Base-by-base conservation (phyloP, 2,113 vertebrate genomes). In the Lynx canadensis region DNA sequence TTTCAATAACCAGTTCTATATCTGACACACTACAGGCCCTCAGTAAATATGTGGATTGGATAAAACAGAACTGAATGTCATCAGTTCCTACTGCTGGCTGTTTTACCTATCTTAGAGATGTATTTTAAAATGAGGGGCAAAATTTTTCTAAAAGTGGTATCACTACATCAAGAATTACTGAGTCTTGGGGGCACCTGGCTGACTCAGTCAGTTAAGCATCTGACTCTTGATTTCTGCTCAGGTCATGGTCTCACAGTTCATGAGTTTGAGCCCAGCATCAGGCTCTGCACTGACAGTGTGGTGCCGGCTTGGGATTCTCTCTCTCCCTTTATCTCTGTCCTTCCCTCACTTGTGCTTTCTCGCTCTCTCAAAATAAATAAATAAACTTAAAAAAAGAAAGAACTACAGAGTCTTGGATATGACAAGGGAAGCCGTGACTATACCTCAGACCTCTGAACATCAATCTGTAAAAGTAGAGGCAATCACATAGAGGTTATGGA, bases 1-100 rank as follows among this genome's bases (percentile, higher is more conserved):
- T 88, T 91, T 41, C 18, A 85, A 73, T 52, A 95, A 87, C 4
- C 38, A 94, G 33, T 14, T 92, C 97, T 92, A 78, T 69, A 94
- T 89, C 48, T 92, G 91, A 68, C 1, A 45, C 9, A 91, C 5
- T 15, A 79, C 1, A 88, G 50, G 27, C 18, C 19, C 38, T 97
- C 78, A n/a, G 45, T 84, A 96, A 96, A 95, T 78, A 93, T 60
- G 48, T 85, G 41, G 96, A 95, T 38, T 41, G 36, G 94, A 84
- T 71, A 27, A 85, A 73, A 90, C n/a, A 94, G 38, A 76, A 76
- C 52, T 66, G 27, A 94, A 68, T 81, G 14, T 15, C 25, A 66
- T 82, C 16, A 27, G 52, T 76, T 88, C 5, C 14, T 29, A 45
- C 16, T 68, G 13, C 14, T 84, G 36, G 63, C 12, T 95, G 23